phyloP scores from a whole-genome alignment of 2,113 vertebrate species.

The Agapornis roseicollis region DNA sequence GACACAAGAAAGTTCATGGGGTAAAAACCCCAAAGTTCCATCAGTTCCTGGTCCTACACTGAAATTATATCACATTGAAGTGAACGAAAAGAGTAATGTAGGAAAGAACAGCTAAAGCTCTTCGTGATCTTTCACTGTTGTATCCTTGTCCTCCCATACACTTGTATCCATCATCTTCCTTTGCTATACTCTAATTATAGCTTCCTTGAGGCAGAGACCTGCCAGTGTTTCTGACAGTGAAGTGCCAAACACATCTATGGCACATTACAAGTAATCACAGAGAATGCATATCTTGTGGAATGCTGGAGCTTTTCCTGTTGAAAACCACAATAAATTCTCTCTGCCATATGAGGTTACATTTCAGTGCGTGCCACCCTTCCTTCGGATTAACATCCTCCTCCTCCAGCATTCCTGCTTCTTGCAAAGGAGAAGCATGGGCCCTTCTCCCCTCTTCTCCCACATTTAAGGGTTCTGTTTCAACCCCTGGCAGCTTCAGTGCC shows the following conservation, averaged over 20 bases:
- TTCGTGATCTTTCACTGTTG: background rate
- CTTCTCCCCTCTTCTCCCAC: background rate
- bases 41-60: background rate
- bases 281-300: background rate
- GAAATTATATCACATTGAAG: background rate
- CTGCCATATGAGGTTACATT: background rate
- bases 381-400: background rate
- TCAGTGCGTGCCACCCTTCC: background rate
- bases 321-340: background rate
- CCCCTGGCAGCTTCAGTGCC: too few relatives aligned
- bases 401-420: background rate
- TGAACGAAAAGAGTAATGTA: background rate
- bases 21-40: background rate
- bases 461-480: background rate
- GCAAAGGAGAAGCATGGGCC: background rate
- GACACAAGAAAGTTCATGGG: background rate
- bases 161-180: background rate
- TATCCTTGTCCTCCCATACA: slow-evolving; percentile 25
- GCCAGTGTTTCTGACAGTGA: background rate
- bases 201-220: slow-evolving; percentile 25
- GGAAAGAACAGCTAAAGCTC: background rate
- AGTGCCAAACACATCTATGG: background rate
- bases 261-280: slow-evolving; percentile 3
- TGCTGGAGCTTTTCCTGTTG: background rate
- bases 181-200: background rate